Evolutionary conservation across 1,140 invertebrate species (phyloP), one percentile per base, ranked within the genome.

Genomic region (Drosophila obscura): DNA sequence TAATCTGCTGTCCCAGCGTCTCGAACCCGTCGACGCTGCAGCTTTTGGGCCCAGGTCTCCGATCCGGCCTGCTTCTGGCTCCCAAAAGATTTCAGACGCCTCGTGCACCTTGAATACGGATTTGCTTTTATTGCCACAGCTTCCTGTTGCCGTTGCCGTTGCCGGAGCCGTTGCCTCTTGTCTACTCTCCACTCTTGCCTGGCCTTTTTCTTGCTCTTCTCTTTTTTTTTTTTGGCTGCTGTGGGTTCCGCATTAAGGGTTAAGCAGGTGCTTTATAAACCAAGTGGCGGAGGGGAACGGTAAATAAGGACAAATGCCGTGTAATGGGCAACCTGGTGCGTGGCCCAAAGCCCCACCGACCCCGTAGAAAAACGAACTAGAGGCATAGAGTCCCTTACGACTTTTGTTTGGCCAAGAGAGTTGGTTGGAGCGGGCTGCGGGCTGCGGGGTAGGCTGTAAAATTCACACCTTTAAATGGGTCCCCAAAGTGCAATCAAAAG

Each of bases 241-340:
- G 62, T 62, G 64, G 73, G 71, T 72, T 53, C 62, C 53, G 73
- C 73, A 73, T 88, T 88, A 80, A 83, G 83, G 83, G 83, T 89
- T 88, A 88, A 88, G 73, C 83, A 88, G 83, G 84, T 88, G 84
- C 83, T 88, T 88, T 88, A 88, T 89, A 88, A 88, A 77, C 80
- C 76, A 82, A 52, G 66, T 76, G 77, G 66, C 55, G 72, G 49
- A 35, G 52, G 52, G 57, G 15, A 60, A 81, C 73, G 79, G 82
- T 85, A 85, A 85, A 80, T 85, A 87, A 83, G 74, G 64, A 84
- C 77, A 77, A 80, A 73, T 73, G 62, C 65, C 71, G 53, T 53
- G 44, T 78, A 82, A 68, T 77, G 58, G 78, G 55, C 56, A 66
- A 56, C 67, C 80, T 74, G 69, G 35, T 75, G 78, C 64, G 64